phyloP scores from a whole-genome alignment of 2,113 vertebrate species.

The Cygnus buccinator region DNA sequence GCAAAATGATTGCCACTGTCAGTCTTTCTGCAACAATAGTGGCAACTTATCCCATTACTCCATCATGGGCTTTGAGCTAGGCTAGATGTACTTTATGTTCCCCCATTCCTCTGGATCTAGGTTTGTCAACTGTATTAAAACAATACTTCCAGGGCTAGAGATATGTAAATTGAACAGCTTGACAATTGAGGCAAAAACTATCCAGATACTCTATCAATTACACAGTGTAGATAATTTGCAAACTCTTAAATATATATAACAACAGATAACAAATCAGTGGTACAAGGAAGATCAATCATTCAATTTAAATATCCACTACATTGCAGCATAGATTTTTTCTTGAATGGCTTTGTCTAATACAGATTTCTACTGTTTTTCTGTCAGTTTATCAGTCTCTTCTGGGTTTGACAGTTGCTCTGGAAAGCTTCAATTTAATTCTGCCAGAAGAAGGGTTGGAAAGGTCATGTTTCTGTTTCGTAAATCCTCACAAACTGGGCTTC shows the following conservation, averaged over 20 bases:
- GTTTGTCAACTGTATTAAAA: not conserved
- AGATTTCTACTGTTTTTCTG: not conserved
- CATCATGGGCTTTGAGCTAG: accelerated
- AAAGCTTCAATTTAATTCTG: not conserved
- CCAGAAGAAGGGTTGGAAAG: not conserved
- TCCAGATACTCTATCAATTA: not conserved
- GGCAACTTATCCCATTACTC: not conserved
- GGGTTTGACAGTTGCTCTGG: not conserved
- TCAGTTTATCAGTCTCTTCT: not conserved
- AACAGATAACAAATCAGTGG: not conserved
- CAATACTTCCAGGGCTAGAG: not conserved
- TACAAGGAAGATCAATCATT: not conserved
- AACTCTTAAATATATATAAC: not conserved
- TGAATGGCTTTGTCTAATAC: not conserved
- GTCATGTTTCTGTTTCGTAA: not conserved
- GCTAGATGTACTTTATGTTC: not conserved
- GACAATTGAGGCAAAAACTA: not conserved
- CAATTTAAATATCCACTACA: not conserved
- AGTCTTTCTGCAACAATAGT: not conserved
- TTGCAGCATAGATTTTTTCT: not conserved
- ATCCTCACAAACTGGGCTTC: not conserved
- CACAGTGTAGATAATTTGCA: not conserved
- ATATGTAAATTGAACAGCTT: not conserved
- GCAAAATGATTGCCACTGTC: not conserved
- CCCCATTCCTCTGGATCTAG: not conserved